Evolutionary conservation across 1,140 invertebrate genomes (phyloP), one percentile per base, ranked within the genome.

Genomic region (Nautilus pompilius): DNA sequence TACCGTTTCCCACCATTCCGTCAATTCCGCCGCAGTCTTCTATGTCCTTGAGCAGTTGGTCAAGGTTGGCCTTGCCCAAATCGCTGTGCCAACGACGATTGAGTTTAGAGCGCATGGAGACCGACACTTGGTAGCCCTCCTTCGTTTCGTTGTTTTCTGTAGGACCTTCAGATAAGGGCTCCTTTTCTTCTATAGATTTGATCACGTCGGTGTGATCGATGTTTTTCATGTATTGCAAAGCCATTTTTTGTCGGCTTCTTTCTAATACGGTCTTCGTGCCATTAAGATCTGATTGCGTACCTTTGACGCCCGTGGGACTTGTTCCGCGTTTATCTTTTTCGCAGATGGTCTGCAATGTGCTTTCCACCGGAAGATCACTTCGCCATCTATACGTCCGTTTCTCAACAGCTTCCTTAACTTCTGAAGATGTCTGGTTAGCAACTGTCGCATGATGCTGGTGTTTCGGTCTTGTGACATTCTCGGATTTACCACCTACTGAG

Each of bases 31-130:
- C 71, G 3, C 65, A 68, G n/a, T 72, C 72, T 49, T 79, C 77
- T 45, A 79, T 79, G 10, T 68, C 68, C 65, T 79, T 79, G 6
- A 79, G 66, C 17, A 79, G 66, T 34, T 70, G 62, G 51, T 79
- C 77, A 48, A 79, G 74, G 46, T 77, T 72, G 30, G 70, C 70
- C 66, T 68, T 70, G 34, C 69, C 73, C 41, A 77, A 68, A 53
- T 73, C 68, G 63, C 68, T 72, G 5, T 66, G 60, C 72, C 72
- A 74, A 6, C 68, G 57, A 17, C 67, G 67, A 58, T 70, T 75
- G 34, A 76, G 62, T 57, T 71, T 63, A 36, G 70, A 62, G 29
- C 74, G 60, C 15, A 76, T 66, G 6, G 75, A 77, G 15, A 73
- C 65, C 3, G 70, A 66, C 0, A 75, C 70, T 20, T 46, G 45